A percentile compares a stretch with the other conserved stretches of the same genome.
Evolutionary conservation across 2,797 vertebrate genomes (phyloP).

Genomic region (Rachycentron canadum): DNA sequence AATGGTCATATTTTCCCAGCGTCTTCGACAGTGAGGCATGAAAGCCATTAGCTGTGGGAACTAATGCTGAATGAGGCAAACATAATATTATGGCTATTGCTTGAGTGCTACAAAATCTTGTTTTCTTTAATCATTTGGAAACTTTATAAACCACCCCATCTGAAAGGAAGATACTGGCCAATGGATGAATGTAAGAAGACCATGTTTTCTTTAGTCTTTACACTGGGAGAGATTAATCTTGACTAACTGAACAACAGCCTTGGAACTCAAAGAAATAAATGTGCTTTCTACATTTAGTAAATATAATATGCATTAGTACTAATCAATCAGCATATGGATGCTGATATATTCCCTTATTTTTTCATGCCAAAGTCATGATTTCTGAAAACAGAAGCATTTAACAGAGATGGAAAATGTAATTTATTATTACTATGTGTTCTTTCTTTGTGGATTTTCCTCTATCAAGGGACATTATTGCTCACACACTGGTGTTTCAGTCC

Average conservation of each 20-base stretch:
- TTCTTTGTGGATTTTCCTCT: constrained; percentile 28
- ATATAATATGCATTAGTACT: background rate
- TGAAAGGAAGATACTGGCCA: background rate
- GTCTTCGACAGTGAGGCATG: constrained; percentile 70
- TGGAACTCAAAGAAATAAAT: background rate
- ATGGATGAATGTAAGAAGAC: background rate
- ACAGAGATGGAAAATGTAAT: constrained; percentile 29
- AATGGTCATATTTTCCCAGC: constrained; percentile 60
- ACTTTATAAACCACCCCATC: background rate
- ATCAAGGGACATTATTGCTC: constrained; percentile 59
- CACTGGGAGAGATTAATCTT: background rate
- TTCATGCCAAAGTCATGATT: background rate
- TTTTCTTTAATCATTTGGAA: background rate
- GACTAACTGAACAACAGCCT: constrained; percentile 4
- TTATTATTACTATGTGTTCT: constrained; percentile 16
- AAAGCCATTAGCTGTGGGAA: constrained; percentile 65
- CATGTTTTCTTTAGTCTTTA: background rate
- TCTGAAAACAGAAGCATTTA: constrained; percentile 6
- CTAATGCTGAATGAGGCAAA: constrained; percentile 42
- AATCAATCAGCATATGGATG: constrained; percentile 15
- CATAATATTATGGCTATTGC: constrained; percentile 20
- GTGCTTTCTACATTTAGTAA: constrained; percentile 3
- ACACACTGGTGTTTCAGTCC: constrained; percentile 67
- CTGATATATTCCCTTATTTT: background rate
- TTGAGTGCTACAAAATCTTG: background rate